Evolutionary conservation across 2,888 invertebrate genomes (phyloP).

Genomic region (Orchesella flavescens): DNA sequence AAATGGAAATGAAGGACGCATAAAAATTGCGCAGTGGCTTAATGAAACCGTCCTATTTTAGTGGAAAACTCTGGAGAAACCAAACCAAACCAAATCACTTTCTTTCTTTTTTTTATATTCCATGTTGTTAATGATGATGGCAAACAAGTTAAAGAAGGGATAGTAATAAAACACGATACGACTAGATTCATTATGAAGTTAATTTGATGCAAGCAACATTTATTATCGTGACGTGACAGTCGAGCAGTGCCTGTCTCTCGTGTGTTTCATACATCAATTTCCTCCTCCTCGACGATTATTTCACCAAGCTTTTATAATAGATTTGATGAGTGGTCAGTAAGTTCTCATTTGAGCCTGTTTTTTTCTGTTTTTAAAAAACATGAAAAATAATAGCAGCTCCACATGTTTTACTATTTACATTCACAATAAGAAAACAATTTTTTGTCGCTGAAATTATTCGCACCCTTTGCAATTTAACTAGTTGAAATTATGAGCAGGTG

Average conservation of each 20-base stretch:
- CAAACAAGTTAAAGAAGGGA: conserved; percentile 16
- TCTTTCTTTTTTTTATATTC: not conserved
- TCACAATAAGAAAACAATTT: not conserved
- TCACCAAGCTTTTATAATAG: conserved; percentile 24
- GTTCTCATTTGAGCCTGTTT: conserved; percentile 20
- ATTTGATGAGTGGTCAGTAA: conserved; percentile 34
- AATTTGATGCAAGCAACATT: conserved; percentile 38
- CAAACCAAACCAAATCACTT: not conserved
- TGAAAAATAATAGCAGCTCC: too few species aligned
- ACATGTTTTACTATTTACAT: too few species aligned
- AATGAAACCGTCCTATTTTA: conserved; percentile 6
- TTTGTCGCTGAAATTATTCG: too few species aligned
- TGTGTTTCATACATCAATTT: conserved; percentile 36
- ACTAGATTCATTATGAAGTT: conserved; percentile 52
- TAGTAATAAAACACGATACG: conserved; percentile 5
- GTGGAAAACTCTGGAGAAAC: conserved; percentile 8
- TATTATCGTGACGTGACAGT: not conserved
- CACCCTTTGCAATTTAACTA: too few species aligned
- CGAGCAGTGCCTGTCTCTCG: conserved; percentile 24
- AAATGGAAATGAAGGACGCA: too few species aligned
- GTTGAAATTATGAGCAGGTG: too few species aligned
- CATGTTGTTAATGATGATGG: conserved; percentile 1
- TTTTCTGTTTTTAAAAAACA: not conserved
- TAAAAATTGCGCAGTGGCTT: not conserved
- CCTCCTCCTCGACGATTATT: conserved; percentile 18